Evolutionary conservation across 2,113 vertebrate genomes (phyloP).

Genomic region (Cynoglossus semilaevis): DNA sequence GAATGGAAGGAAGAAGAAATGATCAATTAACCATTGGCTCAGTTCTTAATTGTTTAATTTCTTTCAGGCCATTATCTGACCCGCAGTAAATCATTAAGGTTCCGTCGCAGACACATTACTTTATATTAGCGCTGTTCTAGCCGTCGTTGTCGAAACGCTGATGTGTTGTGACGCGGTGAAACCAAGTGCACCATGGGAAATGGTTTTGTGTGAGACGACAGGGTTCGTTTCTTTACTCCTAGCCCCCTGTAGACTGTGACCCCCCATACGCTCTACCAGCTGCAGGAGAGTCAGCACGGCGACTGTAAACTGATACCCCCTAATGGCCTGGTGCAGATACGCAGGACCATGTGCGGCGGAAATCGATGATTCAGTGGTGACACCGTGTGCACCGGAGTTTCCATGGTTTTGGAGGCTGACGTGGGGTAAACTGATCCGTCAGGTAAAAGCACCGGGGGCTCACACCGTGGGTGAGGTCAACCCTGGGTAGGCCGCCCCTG

Average conservation of each 20-base stretch:
- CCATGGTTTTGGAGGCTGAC: slow-evolving; percentile 65
- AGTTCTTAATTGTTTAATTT: neutral
- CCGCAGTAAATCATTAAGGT: neutral
- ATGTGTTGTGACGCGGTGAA: too few relatives aligned
- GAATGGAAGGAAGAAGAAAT: too few relatives aligned
- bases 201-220: slow-evolving; percentile 36
- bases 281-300: slow-evolving; percentile 57
- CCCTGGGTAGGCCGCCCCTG: slow-evolving; percentile 17
- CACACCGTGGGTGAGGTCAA: slow-evolving; percentile 20
- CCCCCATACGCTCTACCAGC: slow-evolving; percentile 53
- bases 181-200: too few relatives aligned
- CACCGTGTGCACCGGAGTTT: slow-evolving; percentile 59
- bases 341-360: slow-evolving; percentile 65
- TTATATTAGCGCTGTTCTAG: too few relatives aligned
- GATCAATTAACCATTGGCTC: neutral
- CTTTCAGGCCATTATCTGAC: neutral
- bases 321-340: slow-evolving; percentile 69
- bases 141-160: too few relatives aligned
- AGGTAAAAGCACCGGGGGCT: slow-evolving; percentile 47
- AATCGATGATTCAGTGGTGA: slow-evolving; percentile 73
- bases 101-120: too few relatives aligned
- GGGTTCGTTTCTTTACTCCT: slow-evolving; percentile 61
- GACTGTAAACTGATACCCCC: slow-evolving; percentile 70
- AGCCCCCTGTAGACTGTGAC: slow-evolving; percentile 65
- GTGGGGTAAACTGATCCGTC: slow-evolving; percentile 63